Evolutionary conservation across 2,113 vertebrate species (phyloP).

Genomic region (Sphyrna mokarran): DNA sequence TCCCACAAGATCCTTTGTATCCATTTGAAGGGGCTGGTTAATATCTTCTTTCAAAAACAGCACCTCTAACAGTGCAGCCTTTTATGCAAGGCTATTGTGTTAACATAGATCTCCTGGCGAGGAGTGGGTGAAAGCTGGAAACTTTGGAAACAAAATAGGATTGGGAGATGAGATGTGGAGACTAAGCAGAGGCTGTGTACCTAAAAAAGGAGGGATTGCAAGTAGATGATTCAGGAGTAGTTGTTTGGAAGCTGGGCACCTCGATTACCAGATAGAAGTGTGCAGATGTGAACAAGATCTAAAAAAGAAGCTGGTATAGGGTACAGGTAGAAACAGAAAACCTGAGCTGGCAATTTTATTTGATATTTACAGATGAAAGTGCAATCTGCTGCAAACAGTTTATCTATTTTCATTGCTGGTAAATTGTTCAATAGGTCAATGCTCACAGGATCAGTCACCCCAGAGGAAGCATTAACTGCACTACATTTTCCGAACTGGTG

Average conservation of each 20-base stretch:
- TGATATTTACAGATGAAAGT: background rate
- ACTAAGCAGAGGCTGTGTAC: background rate
- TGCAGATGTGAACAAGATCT: background rate
- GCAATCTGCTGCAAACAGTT: background rate
- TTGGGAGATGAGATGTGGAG: background rate
- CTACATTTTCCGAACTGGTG: background rate
- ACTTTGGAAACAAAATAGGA: background rate
- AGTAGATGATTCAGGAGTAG: background rate
- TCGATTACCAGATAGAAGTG: background rate
- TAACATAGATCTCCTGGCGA: background rate
- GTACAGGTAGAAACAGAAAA: background rate
- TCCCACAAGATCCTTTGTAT: background rate
- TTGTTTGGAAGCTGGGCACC: no score
- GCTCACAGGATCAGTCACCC: background rate
- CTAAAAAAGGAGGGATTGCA: background rate
- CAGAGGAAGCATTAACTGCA: background rate
- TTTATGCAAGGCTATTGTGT: background rate
- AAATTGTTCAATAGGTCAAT: background rate
- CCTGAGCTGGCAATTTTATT: background rate
- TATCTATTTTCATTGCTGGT: background rate
- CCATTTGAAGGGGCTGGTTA: background rate
- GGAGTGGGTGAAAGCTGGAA: background rate
- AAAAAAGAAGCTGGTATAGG: no score
- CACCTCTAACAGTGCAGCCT: background rate
- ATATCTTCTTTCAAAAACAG: background rate